Base-by-base conservation (phyloP, 2,113 vertebrate genomes). In the Caretta caretta region DNA sequence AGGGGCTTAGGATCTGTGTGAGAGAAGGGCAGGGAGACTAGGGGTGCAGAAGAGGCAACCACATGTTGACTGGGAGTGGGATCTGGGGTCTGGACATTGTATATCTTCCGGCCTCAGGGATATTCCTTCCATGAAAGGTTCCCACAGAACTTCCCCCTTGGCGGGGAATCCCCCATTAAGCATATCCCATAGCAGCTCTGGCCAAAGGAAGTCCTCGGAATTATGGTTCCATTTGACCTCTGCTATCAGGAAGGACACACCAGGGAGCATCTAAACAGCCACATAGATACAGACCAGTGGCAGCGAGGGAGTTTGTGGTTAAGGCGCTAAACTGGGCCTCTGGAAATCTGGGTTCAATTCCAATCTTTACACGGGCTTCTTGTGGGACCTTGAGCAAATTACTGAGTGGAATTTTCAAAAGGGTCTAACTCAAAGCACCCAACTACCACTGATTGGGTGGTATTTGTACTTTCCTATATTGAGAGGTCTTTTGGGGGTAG, bases 151-250 rank as follows among this genome's bases (percentile, higher is more conserved):
- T 31, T 20, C 50, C 35, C 8, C 10, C 50, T 51, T 20, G 14
- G 9, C n/a, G 19, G 5, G 49, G 50, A n/a, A n/a, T 80, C 49
- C 49, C 2, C 8, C 17, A 29, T 22, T 31, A 80, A n/a, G 17
- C 5, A 19, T 53, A 51, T 31, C 19, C 49, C 50, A 7, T 10
- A 12, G 50, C 57, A n/a, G 54, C 51, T 38, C 31, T 4, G 50
- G 0, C 19, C 48, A 4, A 1, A 4, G 38, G 5, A 35, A n/a
- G 8, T 1, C 1, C 1, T 5, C 13, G 0, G 5, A 12, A 5
- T 25, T 5, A 12, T 13, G 24, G 10, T 31, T 25, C 17, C 10
- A 4, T 3, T 46, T 42, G 9, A 19, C 2, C 27, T 65, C 1
- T 0, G 53, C 12, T 48, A 11, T 13, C 75, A 76, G 24, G 25